Evolutionary conservation across 2,797 vertebrate genomes (phyloP), one percentile per base, ranked within the genome.

Genomic region (Diglossa cyanea): DNA sequence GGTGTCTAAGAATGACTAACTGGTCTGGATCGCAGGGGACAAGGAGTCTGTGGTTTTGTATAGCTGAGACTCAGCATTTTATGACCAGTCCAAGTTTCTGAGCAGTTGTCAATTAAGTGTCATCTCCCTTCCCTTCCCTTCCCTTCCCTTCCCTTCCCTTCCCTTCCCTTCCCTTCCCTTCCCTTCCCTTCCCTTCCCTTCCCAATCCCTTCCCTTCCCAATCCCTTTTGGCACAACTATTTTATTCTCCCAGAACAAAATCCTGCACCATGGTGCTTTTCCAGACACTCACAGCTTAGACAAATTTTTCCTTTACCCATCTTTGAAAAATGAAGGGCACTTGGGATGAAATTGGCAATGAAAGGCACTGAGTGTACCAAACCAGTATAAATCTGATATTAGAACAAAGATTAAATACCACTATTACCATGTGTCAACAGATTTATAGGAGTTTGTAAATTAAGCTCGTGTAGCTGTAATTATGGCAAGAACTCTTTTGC

Each of bases 371-470:
- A 48, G 16, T 19, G n/a, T 76, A 89, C 23, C 37, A 74, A 92
- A 81, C 28, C 37, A 77, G 17, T 26, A 68, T 80, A 75, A 96
- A 90, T 72, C 48, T 76, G 54, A 39, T 71, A 67, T 62, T 63
- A 79, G 70, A 63, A 82, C 19, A 58, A 66, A 71, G 28, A 94
- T 44, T 82, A 90, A 95, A 91, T 71, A 50, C 30, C 53, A 28
- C 33, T 40, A 31, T 94, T 90, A 75, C 25, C 21, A 35, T 45
- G 33, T 70, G 68, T 81, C 90, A 92, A 76, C 60, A 87, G 51
- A 87, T 85, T 84, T 80, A 44, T 26, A 76, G 42, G 42, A 71
- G 48, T 94, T 54, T 93, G n/a, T 74, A 81, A 94, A 92, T 95
- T 76, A 79, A 78, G 58, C 31, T 79, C 47, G 3, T 42, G 9